These are phyloP conservation scores for Drymonia ruficornis DNA, from an alignment of 2,888 invertebrate species.

Conservation along the genomic window DNA sequence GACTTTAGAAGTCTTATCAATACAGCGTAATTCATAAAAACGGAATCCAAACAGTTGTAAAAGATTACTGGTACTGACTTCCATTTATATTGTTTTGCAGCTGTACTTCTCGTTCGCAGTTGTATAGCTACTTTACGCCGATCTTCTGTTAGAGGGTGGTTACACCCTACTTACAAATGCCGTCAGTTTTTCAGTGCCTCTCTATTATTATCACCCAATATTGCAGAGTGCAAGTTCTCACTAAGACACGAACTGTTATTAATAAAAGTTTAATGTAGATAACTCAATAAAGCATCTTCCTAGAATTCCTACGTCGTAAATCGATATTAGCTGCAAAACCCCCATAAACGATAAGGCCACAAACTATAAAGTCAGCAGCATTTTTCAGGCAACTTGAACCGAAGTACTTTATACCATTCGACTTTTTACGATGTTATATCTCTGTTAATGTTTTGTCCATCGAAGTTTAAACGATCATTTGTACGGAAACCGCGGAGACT, in stretches of 20 bases:
- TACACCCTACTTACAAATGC: too few species aligned
- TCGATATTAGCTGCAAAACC: neutral
- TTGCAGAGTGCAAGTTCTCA: too few species aligned
- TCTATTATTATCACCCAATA: too few species aligned
- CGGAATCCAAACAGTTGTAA: slow-evolving; percentile 26
- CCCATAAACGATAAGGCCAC: neutral
- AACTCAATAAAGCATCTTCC: too few species aligned
- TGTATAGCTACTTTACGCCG: too few species aligned
- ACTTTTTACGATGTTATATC: slow-evolving; percentile 18
- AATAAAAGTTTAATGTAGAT: too few species aligned
- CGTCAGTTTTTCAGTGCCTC: too few species aligned
- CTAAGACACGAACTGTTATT: too few species aligned
- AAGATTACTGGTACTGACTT: slow-evolving; percentile 36
- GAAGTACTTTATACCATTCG: neutral
- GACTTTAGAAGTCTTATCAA: slow-evolving; percentile 30
- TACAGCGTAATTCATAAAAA: slow-evolving; percentile 41
- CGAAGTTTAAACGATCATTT: slow-evolving; percentile 49
- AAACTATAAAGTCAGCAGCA: neutral
- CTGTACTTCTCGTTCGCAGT: too few species aligned
- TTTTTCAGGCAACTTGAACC: neutral
- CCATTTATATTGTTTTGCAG: slow-evolving; percentile 36
- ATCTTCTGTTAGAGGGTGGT: too few species aligned
- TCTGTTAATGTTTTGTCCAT: slow-evolving; percentile 28
- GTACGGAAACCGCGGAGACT: slow-evolving; percentile 43
- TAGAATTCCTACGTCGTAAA: too few species aligned